These are phyloP conservation scores for Dryobates pubescens DNA, from an alignment of 2,797 vertebrate genomes.

Conservation along the genomic window DNA sequence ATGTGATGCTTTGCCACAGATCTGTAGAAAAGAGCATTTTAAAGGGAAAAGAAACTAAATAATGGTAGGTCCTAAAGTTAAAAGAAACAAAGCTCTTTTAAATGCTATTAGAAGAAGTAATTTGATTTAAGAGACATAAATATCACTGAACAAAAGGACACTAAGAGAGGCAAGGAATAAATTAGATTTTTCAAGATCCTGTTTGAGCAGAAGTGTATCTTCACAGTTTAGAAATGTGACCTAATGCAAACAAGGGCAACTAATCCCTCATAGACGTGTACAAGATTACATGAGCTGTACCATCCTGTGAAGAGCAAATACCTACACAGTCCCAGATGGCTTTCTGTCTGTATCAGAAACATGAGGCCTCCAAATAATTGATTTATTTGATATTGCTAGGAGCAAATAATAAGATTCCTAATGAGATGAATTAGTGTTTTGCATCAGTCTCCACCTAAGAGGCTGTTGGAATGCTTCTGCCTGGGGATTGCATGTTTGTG, in stretches of 20 bases:
- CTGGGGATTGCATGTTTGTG: neutral
- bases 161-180: neutral
- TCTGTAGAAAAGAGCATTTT: neutral
- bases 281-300: neutral
- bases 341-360: neutral
- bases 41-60: neutral
- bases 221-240: neutral
- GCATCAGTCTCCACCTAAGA: neutral
- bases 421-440: neutral
- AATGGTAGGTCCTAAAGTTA: neutral
- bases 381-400: neutral
- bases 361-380: neutral
- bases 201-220: neutral
- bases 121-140: neutral
- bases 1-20: neutral
- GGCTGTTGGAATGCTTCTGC: neutral
- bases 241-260: neutral
- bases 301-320: neutral
- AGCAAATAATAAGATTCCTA: neutral
- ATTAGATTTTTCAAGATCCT: neutral
- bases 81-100: neutral
- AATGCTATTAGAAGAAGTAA: neutral
- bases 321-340: fast-evolving
- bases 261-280: neutral
- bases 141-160: neutral